Percentiles rank a stretch among this genome's conserved stretches.
These are phyloP conservation scores for Otus sunia DNA, from an alignment of 2,113 vertebrate species.

Conservation along the genomic window DNA sequence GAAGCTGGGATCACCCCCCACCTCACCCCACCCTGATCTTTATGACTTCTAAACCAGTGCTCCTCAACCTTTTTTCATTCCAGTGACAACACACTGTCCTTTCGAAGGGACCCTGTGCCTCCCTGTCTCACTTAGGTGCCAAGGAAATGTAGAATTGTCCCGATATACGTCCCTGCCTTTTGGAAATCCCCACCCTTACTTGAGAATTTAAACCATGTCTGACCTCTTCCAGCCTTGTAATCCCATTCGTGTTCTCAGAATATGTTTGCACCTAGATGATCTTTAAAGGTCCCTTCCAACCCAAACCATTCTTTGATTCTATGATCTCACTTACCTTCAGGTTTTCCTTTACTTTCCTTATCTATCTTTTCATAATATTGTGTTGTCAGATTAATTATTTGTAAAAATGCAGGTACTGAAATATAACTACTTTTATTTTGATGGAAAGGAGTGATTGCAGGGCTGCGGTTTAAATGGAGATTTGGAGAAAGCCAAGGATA, in stretches of 20 bases:
- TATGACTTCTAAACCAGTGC: background rate
- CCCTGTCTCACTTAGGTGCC: background rate
- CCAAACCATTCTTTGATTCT: background rate
- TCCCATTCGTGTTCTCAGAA: background rate
- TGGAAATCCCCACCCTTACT: background rate
- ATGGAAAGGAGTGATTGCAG: background rate
- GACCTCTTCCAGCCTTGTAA: background rate
- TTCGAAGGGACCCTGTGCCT: background rate
- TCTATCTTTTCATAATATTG: background rate
- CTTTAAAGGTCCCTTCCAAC: background rate
- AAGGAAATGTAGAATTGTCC: background rate
- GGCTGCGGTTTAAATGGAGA: accelerated
- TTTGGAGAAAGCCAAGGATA: background rate
- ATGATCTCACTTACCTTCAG: background rate
- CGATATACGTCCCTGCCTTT: accelerated
- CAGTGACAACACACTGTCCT: background rate
- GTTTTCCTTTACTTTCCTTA: background rate
- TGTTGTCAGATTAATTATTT: background rate
- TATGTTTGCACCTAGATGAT: background rate
- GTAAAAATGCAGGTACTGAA: background rate
- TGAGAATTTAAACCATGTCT: background rate
- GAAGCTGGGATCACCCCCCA: background rate
- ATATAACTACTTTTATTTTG: background rate
- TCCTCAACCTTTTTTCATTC: background rate
- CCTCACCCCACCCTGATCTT: background rate